Percentiles rank a stretch among this genome's conserved stretches.
Evolutionary conservation across 2,888 invertebrate species (phyloP).

Genomic region (Physocephala rufipes): DNA sequence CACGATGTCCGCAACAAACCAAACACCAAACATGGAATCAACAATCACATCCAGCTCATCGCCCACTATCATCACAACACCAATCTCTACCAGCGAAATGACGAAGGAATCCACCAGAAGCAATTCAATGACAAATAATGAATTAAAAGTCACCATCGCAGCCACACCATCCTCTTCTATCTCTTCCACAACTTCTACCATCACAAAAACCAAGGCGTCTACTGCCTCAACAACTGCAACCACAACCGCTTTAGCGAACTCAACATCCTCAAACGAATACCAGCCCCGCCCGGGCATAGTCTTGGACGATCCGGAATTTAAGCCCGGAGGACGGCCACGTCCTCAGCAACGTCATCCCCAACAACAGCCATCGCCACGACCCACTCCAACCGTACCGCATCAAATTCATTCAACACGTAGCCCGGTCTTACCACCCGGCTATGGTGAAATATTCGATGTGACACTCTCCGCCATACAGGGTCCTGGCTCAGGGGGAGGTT

Average conservation of each 20-base stretch:
- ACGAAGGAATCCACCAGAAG: slow-evolving; percentile 16
- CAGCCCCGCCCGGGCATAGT: slow-evolving; percentile 86
- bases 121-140: slow-evolving; percentile 44
- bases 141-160: slow-evolving; percentile 46
- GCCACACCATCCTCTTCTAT: slow-evolving; percentile 47
- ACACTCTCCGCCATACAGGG: slow-evolving; percentile 90
- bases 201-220: slow-evolving; percentile 45
- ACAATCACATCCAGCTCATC: slow-evolving; percentile 17
- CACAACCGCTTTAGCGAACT: slow-evolving; percentile 39
- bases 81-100: slow-evolving; percentile 20
- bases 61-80: slow-evolving; percentile 45
- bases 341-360: slow-evolving; percentile 57
- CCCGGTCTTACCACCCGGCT: slow-evolving; percentile 67
- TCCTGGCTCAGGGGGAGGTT: slow-evolving; percentile 70
- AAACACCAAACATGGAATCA: background rate
- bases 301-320: slow-evolving; percentile 83
- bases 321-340: slow-evolving; percentile 70
- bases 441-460: slow-evolving; percentile 87
- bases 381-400: slow-evolving; percentile 58
- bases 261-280: slow-evolving; percentile 67
- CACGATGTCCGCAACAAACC: background rate
- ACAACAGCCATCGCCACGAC: slow-evolving; percentile 49
- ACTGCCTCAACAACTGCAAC: slow-evolving; percentile 40
- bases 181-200: slow-evolving; percentile 44
- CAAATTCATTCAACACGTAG: slow-evolving; percentile 63